These are phyloP conservation scores for Diacarnus erythraeanus DNA, from an alignment of 37 sponge, comb jelly and placozoan genomes.

Conservation along the genomic window DNA sequence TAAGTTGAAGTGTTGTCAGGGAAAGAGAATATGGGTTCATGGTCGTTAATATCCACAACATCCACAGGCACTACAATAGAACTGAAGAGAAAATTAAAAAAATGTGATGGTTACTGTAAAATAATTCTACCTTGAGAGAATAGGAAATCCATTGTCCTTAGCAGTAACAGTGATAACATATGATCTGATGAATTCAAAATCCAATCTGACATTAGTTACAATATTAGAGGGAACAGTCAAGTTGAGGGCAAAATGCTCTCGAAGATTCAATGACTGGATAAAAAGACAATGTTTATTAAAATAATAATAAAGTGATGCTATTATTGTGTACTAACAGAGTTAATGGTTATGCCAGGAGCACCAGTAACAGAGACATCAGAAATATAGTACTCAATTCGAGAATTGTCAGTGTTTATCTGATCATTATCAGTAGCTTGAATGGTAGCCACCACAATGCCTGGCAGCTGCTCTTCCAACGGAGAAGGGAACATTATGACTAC, in stretches of 20 bases:
- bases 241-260: slow-evolving; percentile 9
- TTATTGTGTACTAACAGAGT: not conserved
- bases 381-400: not conserved
- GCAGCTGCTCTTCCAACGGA: not conserved
- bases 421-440: slow-evolving; percentile 28
- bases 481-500: not conserved
- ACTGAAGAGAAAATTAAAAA: not conserved
- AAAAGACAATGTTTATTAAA: not conserved
- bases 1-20: not conserved
- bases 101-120: not conserved
- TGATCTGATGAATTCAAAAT: slow-evolving; percentile 21
- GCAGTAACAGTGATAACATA: slow-evolving; percentile 37
- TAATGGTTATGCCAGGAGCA: not conserved
- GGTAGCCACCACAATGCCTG: not conserved
- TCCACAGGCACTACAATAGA: slow-evolving; percentile 9
- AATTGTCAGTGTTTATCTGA: not conserved
- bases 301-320: not conserved
- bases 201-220: slow-evolving; percentile 16
- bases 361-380: not conserved
- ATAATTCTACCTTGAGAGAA: slow-evolving; percentile 21
- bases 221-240: not conserved
- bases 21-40: slow-evolving; percentile 31
- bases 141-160: slow-evolving; percentile 10
- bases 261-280: not conserved
- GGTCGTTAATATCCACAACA: slow-evolving; percentile 52